Evolutionary conservation across 1,140 invertebrate species (phyloP).

Genomic region (Harpegnathos saltator): DNA sequence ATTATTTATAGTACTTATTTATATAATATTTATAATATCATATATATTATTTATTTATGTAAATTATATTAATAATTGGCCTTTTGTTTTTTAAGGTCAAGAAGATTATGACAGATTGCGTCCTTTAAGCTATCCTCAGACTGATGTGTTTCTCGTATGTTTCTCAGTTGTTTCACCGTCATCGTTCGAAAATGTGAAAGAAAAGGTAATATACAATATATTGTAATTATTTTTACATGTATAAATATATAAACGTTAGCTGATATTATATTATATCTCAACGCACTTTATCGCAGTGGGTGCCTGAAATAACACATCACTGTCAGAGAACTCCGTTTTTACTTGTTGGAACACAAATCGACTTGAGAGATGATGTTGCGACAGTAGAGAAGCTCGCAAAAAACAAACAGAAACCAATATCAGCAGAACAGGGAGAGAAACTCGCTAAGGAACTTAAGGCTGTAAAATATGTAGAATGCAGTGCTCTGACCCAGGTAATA

Average conservation of each 20-base stretch:
- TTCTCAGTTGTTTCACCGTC: constrained; percentile 99
- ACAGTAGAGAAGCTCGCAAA: constrained; percentile 99
- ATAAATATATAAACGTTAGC: neutral
- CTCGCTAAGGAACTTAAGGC: constrained; percentile 99
- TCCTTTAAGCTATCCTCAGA: constrained; percentile 99
- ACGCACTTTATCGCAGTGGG: constrained; percentile 92
- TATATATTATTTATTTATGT: neutral
- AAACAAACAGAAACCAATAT: constrained; percentile 99
- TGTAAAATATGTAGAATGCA: constrained; percentile 99
- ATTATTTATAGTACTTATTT: too few species aligned
- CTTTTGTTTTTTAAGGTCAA: constrained; percentile 88
- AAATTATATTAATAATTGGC: neutral
- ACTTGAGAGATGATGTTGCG: constrained; percentile 97
- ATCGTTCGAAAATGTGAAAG: constrained; percentile 99
- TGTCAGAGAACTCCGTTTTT: constrained; percentile 99
- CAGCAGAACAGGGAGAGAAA: constrained; percentile 97
- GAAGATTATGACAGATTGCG: constrained; percentile 98
- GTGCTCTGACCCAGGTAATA: constrained; percentile 96
- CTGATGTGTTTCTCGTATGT: constrained; percentile 99
- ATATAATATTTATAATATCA: too few species aligned
- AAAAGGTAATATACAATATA: constrained; percentile 92
- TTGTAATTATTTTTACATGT: neutral
- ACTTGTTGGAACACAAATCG: constrained; percentile 98
- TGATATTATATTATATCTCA: neutral
- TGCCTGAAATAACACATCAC: constrained; percentile 99